Evolutionary conservation across 2,113 vertebrate genomes (phyloP), one percentile per base, ranked within the genome.

Genomic region (Sylvietta virens): DNA sequence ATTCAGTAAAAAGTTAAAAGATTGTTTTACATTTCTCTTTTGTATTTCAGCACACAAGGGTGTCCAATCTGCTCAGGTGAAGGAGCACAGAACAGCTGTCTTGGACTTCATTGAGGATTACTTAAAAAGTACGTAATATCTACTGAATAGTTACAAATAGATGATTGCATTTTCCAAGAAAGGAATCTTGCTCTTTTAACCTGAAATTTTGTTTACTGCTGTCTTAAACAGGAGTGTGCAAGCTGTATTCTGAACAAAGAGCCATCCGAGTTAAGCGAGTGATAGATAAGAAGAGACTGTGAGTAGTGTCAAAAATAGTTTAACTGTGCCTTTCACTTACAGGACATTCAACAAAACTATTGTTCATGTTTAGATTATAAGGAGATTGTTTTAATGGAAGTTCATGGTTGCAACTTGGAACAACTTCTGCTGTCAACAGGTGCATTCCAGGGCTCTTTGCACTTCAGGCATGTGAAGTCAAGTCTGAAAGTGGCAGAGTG

Each of bases 281-380:
- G 92, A 98, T 99, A 96, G 99, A 99, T 93, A 99, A 99, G 97
- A 99, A 99, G 95, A 98, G 99, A 97, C 88, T 99, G 99, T 99
- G 89, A 99, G 99, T 99, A 96, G 11, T 26, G 42, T 57, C 37
- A 76, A 72, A 89, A 80, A 42, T 8, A 74, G 12, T 70, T 88
- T 77, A 90, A 82, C 35, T 73, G 13, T 94, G 58, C 33, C 47
- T 88, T 90, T 86, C 5, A 0, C 69, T 79, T 65, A 16, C 42
- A 71, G 45, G 28, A 47, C 11, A 10, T 64, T 66, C 20, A 78
- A 6, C 24, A 81, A 44, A 76, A 45, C 10, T 21, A 3, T 48
- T 94, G 54, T 16, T 76, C 16, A 3, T 28, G 8, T 39, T 69
- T 73, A 74, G 50, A 81, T 88, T 70, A 11, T 50, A 74, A 50